Percentiles rank a stretch among this genome's conserved stretches.
These are phyloP conservation scores for Watsonalla cultraria DNA, from an alignment of 2,888 invertebrate genomes.

Conservation along the genomic window DNA sequence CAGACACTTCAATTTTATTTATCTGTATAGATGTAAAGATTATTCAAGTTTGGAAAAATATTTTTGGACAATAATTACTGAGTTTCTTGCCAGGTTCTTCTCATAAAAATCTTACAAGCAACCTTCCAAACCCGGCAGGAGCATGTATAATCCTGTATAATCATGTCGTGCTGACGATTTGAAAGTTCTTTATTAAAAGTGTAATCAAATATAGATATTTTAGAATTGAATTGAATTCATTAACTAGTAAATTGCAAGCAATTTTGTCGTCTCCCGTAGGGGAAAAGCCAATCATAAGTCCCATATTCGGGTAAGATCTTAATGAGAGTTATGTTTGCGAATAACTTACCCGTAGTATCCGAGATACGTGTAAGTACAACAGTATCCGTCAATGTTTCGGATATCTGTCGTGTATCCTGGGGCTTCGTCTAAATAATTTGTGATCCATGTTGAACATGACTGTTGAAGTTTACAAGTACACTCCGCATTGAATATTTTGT, in stretches of 20 bases:
- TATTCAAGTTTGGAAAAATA: too few relatives aligned
- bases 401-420: not conserved
- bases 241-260: not conserved
- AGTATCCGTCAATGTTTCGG: not conserved
- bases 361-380: conserved; percentile 6
- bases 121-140: too few relatives aligned
- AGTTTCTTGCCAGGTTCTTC: too few relatives aligned
- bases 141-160: too few relatives aligned
- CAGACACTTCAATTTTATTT: too few relatives aligned
- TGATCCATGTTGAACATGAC: not conserved
- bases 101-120: too few relatives aligned
- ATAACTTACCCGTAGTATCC: conserved; percentile 10
- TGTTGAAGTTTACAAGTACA: not conserved
- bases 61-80: too few relatives aligned
- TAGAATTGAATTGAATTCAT: too few relatives aligned
- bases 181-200: too few relatives aligned
- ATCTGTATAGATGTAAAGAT: too few relatives aligned
- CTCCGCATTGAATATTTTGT: not conserved
- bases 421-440: not conserved
- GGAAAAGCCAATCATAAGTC: not conserved
- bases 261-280: not conserved
- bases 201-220: too few relatives aligned
- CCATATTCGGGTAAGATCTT: not conserved
- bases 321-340: conserved; percentile 1
- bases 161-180: too few relatives aligned